Base-by-base conservation (phyloP, 1,140 invertebrate species). In the Marisa cornuarietis region DNA sequence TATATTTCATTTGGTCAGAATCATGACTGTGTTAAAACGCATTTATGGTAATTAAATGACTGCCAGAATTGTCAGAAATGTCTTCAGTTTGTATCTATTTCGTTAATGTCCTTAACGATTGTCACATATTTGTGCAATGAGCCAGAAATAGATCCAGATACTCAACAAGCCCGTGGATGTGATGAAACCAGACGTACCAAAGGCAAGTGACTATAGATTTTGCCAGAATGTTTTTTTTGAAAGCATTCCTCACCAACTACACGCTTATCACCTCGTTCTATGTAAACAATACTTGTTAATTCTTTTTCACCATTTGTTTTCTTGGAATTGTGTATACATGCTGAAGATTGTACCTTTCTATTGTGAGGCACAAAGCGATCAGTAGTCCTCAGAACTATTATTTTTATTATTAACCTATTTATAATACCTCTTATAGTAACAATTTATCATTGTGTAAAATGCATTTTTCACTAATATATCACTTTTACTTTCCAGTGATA, bases 121-220 rank as follows among this genome's bases (percentile, higher is more conserved):
- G 63, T 24, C 51, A 88, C 86, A 87, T 92, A 91, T 85, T 93
- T 95, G 81, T 99, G 97, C 91, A 94, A 95, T 22, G 94, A 96
- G 92, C 96, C 96, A 86, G 94, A 95, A 82, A 97, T 99, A 87
- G 96, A 98, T 92, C 93, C 94, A 9, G 94, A 95, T 87, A 98
- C 97, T 7, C 97, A 99, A 90, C 96, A 98, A 88, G 94, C 95
- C 61, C 91, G 90, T 83, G 95, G 94, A 61, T 99, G 97, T 90
- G 94, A 93, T 20, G 93, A 96, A 87, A 87, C 82, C 65, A 82
- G 83, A 49, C 83, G 76, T 62, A 85, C 88, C 20, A 20, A 78
- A 80, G 83, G 84, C 83, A 78, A 79, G 63, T 52, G n/a, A 13
- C 6, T 42, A 42, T 42, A 42, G n/a, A n/a, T 42, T 42, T 42